Base-by-base conservation (phyloP, 2,888 invertebrate species). In the Cryptophagus acutangulus region DNA sequence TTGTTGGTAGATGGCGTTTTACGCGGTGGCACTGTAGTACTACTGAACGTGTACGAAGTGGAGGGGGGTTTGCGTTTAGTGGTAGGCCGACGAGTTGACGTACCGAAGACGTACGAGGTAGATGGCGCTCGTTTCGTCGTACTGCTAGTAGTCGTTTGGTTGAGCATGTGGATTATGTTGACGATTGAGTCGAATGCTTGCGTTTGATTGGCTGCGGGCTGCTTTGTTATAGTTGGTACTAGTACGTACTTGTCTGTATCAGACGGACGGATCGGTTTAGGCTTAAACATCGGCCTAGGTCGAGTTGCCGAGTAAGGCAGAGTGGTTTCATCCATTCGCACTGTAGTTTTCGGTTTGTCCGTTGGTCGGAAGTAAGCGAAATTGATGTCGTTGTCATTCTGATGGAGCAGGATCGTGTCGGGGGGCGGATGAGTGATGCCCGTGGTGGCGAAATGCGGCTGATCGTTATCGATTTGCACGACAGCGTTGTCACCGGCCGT, bases 151-250 rank as follows among this genome's bases (percentile, higher is more conserved):
- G 58, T 46, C 10, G 51, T 55, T 33, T 71, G 71, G 58, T 81
- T 82, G 6, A 82, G 61, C 74, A 82, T 78, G 52, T 81, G 74
- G 41, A 82, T 74, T 3, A 83, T 82, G 33, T 81, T 74, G 12
- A 75, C 74, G 36, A 77, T 73, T 1, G 76, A 74, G 43, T 75
- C 72, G 25, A 73, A 77, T 49, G 75, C 74, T 5, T 74, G 58
- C 38, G 71, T 66, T 52, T 59, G 62, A 43, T 65, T 63, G 5
- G 66, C 61, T 4, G 45, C 40, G 1, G 57, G 38, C 4, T 53
- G 52, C 38, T 68, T 65, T 15, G 72, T 73, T 0, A 76, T 71
- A 2, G 79, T 77, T 1, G 78, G 75, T 2, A 81, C 72, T 45
- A 74, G 66, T 1, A 80, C 69, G 51, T 76, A 79, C 54, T 58